A percentile compares a stretch with the other conserved stretches of the same genome.
Evolutionary conservation across 2,797 vertebrate genomes (phyloP).

Genomic region (Melanotaenia maccullochi): DNA sequence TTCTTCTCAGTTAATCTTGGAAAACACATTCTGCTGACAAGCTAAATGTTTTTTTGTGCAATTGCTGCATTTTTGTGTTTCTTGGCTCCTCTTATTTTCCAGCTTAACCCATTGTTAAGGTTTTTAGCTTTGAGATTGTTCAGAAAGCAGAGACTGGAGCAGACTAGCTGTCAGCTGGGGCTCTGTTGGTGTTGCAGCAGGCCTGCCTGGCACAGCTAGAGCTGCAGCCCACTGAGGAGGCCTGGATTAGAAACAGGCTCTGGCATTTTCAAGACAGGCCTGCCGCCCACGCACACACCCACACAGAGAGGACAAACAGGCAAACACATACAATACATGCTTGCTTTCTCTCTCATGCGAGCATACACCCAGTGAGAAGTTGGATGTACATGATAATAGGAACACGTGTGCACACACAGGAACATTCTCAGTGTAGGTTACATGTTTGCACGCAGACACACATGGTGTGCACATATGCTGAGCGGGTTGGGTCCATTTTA

Average conservation of each 20-base stretch:
- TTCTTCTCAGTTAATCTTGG: conserved; percentile 4
- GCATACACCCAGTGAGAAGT: conserved; percentile 44
- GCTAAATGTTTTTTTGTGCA: conserved; percentile 23
- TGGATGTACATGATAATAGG: conserved; percentile 46
- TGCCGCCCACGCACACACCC: conserved; percentile 71
- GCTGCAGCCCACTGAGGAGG: conserved; percentile 76
- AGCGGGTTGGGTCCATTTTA: conserved; percentile 60
- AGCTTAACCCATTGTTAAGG: conserved; percentile 53
- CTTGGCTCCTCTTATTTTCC: conserved; percentile 22
- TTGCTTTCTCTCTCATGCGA: conserved; percentile 8
- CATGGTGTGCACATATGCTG: conserved; percentile 13
- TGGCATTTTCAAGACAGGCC: conserved; percentile 72
- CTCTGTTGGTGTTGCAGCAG: conserved; percentile 73
- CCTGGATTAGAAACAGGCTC: conserved; percentile 77
- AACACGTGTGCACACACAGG: conserved; percentile 45
- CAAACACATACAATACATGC: conserved; percentile 57
- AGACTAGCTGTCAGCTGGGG: conserved; percentile 74
- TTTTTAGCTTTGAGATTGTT: conserved; percentile 53
- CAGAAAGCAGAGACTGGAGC: conserved; percentile 61
- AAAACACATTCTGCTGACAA: conserved; percentile 13
- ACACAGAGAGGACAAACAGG: conserved; percentile 72
- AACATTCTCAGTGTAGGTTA: conserved; percentile 29
- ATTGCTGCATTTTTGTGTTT: conserved; percentile 20
- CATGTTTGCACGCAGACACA: conserved; percentile 41
- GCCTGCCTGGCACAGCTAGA: conserved; percentile 73